A percentile compares a stretch with the other conserved stretches of the same genome.
phyloP scores from a whole-genome alignment of 2,797 vertebrate genomes.

The Microtus agrestis region DNA sequence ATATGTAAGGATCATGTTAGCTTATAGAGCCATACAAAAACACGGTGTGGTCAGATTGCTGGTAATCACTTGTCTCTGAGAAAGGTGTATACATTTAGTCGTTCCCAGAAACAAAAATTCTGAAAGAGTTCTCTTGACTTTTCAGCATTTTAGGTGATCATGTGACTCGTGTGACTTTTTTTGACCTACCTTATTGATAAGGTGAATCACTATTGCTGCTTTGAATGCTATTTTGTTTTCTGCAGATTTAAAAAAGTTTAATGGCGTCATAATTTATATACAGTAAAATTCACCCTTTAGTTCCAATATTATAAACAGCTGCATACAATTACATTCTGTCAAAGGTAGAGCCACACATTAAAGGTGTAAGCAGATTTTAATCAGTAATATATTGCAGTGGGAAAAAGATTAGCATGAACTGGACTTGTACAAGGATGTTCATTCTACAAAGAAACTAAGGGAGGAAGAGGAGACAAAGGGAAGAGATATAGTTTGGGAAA shows the following conservation, averaged over 20 bases:
- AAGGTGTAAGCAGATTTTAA: conserved; percentile 50
- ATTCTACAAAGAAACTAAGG: conserved; percentile 11
- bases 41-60: neutral
- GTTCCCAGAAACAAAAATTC: conserved; percentile 22
- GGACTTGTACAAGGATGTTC: neutral
- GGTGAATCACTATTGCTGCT: neutral
- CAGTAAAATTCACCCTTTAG: conserved; percentile 15
- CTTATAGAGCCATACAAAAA: neutral
- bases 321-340: neutral
- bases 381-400: neutral
- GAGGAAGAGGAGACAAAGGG: neutral
- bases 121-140: conserved; percentile 9
- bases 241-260: conserved; percentile 2
- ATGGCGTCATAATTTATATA: conserved; percentile 10
- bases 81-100: neutral
- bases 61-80: neutral
- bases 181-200: neutral
- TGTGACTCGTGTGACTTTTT: neutral
- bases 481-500: neutral
- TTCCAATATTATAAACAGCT: conserved; percentile 12
- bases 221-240: conserved; percentile 24
- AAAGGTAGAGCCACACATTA: neutral
- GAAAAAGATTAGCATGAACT: neutral
- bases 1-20: neutral
- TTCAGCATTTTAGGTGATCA: conserved; percentile 15